Evolutionary conservation across 2,113 vertebrate genomes (phyloP).

Genomic region (Sander lucioperca): DNA sequence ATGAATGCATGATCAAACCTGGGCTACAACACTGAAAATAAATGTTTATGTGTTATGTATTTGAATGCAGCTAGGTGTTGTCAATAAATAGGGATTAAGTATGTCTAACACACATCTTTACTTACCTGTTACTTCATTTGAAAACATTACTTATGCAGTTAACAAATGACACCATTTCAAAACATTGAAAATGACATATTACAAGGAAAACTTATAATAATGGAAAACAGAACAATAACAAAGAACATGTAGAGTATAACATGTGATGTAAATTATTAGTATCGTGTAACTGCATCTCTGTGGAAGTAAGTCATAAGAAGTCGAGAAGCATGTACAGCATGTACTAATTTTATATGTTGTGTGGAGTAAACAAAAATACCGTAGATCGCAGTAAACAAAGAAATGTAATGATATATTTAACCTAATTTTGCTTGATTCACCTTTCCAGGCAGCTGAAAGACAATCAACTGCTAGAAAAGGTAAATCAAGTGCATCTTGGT

Average conservation of each 20-base stretch:
- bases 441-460: slow-evolving; percentile 12
- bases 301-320: slow-evolving; percentile 50
- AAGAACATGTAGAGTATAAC: background rate
- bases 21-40: background rate
- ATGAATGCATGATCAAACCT: slow-evolving; percentile 20
- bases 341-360: slow-evolving; percentile 6
- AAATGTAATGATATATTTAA: background rate
- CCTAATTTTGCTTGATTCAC: slow-evolving; percentile 3
- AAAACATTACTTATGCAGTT: slow-evolving; percentile 9
- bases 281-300: slow-evolving; percentile 37
- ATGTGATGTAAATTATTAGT: background rate
- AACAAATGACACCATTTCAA: slow-evolving; percentile 22
- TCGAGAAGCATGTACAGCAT: background rate
- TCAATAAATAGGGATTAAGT: background rate
- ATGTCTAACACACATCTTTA: slow-evolving; percentile 24
- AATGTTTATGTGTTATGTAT: background rate
- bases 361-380: background rate
- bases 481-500: slow-evolving; percentile 21
- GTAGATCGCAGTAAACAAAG: slow-evolving; percentile 13
- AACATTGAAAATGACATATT: background rate
- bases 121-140: slow-evolving; percentile 45
- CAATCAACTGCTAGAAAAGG: slow-evolving; percentile 9
- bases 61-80: background rate
- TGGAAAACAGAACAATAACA: background rate
- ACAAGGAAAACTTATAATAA: background rate